Evolutionary conservation across 2,113 vertebrate genomes (phyloP).

Genomic region (Empidonax alnorum): DNA sequence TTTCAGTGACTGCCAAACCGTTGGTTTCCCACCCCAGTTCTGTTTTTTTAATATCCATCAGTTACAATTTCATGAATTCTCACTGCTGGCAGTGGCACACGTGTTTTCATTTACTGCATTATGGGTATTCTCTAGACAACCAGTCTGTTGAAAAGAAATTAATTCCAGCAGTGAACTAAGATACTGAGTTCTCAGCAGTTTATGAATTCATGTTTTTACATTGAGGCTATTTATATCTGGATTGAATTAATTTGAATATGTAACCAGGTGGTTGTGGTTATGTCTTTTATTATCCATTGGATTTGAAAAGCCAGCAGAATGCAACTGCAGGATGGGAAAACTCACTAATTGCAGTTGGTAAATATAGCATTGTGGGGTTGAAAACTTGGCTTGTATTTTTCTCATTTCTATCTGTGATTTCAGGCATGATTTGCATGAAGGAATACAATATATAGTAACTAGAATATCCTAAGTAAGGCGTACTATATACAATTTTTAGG

Average conservation of each 20-base stretch:
- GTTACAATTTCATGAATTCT: conserved; percentile 28
- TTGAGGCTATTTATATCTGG: conserved; percentile 66
- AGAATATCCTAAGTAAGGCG: background rate
- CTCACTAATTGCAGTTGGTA: conserved; percentile 9
- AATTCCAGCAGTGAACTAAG: conserved; percentile 71
- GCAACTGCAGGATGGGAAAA: conserved; percentile 42
- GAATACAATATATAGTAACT: background rate
- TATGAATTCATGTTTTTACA: conserved; percentile 65
- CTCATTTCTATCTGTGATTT: background rate
- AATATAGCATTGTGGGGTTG: background rate
- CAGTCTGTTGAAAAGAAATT: conserved; percentile 75
- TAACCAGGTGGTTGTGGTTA: conserved; percentile 63
- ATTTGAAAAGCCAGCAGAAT: conserved; percentile 49
- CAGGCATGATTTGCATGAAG: background rate
- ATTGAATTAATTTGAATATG: conserved; percentile 59
- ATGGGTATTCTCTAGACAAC: conserved; percentile 70
- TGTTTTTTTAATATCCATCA: background rate
- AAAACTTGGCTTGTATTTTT: conserved; percentile 12
- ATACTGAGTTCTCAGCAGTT: conserved; percentile 75
- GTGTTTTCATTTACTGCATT: conserved; percentile 73
- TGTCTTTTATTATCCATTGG: conserved; percentile 4
- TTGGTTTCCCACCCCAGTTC: background rate
- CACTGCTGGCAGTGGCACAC: conserved; percentile 21
- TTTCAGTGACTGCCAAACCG: conserved; percentile 3
- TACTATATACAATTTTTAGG: background rate